Base-by-base conservation (phyloP, 2,113 vertebrate genomes). In the Hystrix cristata region DNA sequence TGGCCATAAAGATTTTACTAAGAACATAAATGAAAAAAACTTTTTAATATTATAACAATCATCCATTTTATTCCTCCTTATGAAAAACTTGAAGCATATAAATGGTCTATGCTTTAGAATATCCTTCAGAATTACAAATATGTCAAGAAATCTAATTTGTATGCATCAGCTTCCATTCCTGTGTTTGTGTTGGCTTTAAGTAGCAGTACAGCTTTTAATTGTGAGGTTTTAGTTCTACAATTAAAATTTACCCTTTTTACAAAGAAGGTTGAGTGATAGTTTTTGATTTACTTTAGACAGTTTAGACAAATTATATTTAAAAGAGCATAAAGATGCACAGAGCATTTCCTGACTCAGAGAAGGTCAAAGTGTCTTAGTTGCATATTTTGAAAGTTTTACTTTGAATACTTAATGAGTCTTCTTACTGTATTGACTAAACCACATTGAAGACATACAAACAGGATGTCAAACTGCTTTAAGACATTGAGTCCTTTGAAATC, bases 141-240 rank as follows among this genome's bases (percentile, higher is more conserved):
- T 97, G 87, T 98, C 96, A 97, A 97, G 96, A 95, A 98, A 98
- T 97, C 99, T 99, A 98, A 99, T 99, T 99, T 99, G 99, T 99
- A 99, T 99, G 99, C 99, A 97, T 98, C 98, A 98, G 98, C 98
- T 98, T 98, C 98, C 98, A 97, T 98, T 98, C 96, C 98, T 98
- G 79, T 98, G 98, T 99, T 99, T 99, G 99, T 99, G 98, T 99
- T 99, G 98, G 98, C 98, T 99, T 99, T 98, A 99, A 99, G 99
- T 98, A 99, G 99, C 98, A 99, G 95, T 98, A 99, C 98, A 99
- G 99, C 98, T 99, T 99, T 99, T 99, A 99, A 99, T 99, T 99
- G 99, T 99, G 98, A 99, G 99, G 98, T 99, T 99, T 99, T 99
- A 99, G 99, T 99, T 99, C 99, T 99, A 99, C 99, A 99, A 99